Percentiles rank a stretch among this genome's conserved stretches.
phyloP scores from a whole-genome alignment of 2,888 invertebrate species.

The Drosophila hamatofila region DNA sequence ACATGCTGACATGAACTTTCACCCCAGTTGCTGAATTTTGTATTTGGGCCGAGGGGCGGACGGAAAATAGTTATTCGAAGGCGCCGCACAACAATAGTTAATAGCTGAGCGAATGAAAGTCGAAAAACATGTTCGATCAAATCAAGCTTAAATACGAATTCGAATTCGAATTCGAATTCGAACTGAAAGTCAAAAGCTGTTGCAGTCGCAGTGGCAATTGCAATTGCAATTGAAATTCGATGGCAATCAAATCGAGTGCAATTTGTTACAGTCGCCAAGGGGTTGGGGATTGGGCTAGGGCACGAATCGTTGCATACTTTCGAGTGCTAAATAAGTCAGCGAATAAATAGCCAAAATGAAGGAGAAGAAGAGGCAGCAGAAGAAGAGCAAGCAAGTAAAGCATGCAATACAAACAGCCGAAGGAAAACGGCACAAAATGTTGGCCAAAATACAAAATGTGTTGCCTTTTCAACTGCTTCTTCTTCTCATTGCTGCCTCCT shows the following conservation, averaged over 20 bases:
- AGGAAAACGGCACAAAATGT: slow-evolving; percentile 27
- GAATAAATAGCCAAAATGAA: slow-evolving; percentile 56
- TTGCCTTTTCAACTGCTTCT: not conserved
- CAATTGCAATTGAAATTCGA: slow-evolving; percentile 38
- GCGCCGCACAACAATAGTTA: not conserved
- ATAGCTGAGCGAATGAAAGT: slow-evolving; percentile 13
- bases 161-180: not conserved
- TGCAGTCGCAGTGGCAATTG: slow-evolving; percentile 13
- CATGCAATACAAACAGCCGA: slow-evolving; percentile 8
- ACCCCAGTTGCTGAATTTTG: not conserved
- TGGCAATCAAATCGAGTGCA: slow-evolving; percentile 74
- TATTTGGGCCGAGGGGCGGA: not conserved
- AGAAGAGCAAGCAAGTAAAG: slow-evolving; percentile 1
- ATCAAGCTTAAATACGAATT: not conserved
- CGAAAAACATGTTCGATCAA: slow-evolving; percentile 6
- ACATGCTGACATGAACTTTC: slow-evolving; percentile 4
- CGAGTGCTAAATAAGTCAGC: slow-evolving; percentile 66
- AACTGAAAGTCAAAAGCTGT: not conserved
- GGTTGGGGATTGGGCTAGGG: not conserved
- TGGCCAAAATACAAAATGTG: slow-evolving; percentile 33
- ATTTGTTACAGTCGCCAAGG: slow-evolving; percentile 45
- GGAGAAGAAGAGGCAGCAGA: not conserved
- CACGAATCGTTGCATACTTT: slow-evolving; percentile 60
- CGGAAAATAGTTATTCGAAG: not conserved
- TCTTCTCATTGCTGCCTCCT: not conserved